These are phyloP conservation scores for Xylota segnis DNA, from an alignment of 2,888 invertebrate species.

Conservation along the genomic window DNA sequence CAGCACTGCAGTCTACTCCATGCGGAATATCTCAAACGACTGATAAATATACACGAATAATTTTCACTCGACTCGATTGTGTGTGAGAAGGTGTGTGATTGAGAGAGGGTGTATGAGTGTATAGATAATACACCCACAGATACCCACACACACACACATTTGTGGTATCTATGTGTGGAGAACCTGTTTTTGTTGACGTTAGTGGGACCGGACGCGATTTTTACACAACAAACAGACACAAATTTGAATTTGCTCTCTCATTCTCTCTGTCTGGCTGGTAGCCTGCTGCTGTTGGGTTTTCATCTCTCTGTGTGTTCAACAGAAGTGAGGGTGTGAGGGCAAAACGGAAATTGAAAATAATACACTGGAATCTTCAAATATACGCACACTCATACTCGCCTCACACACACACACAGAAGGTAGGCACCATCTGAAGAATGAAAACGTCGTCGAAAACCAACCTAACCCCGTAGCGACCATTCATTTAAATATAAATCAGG, in stretches of 20 bases:
- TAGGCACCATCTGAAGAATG: conserved; percentile 48
- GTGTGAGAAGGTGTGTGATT: conserved; percentile 38
- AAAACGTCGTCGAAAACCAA: conserved; percentile 57
- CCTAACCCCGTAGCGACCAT: conserved; percentile 70
- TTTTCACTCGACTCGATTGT: conserved; percentile 74
- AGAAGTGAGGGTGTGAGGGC: conserved; percentile 69
- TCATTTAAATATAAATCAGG: conserved; percentile 77
- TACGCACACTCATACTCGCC: conserved; percentile 9
- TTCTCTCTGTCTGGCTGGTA: conserved; percentile 13
- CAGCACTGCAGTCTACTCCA: conserved; percentile 76
- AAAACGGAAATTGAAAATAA: conserved; percentile 74
- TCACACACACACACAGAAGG: conserved; percentile 12
- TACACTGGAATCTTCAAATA: conserved; percentile 20
- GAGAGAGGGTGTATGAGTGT: conserved; percentile 19
- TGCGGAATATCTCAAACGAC: conserved; percentile 80
- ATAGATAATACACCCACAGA: conserved; percentile 51
- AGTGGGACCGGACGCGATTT: conserved; percentile 69
- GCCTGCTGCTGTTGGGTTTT: not conserved
- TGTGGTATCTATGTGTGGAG: conserved; percentile 49
- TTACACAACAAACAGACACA: conserved; percentile 49
- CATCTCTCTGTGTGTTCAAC: conserved; percentile 17
- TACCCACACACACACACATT: conserved; percentile 29
- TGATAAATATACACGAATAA: conserved; percentile 78
- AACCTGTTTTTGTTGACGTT: conserved; percentile 74
- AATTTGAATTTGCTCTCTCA: conserved; percentile 24